Evolutionary conservation across 2,113 vertebrate genomes (phyloP), one percentile per base, ranked within the genome.

Genomic region (Campylomormyrus tamandua): DNA sequence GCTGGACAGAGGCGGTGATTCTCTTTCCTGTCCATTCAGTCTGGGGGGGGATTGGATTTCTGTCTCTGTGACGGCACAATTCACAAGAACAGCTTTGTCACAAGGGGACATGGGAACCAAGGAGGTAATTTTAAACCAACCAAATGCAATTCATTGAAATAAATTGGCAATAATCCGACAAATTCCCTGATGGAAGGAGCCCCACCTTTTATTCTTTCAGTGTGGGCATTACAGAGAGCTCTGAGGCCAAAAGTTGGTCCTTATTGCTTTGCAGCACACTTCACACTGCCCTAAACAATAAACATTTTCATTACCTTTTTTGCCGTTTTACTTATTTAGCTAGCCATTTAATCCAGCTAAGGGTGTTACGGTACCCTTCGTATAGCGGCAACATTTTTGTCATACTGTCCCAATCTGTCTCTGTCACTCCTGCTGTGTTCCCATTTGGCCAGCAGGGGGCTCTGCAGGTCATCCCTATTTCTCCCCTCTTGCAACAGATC

Each of bases 11-110:
- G 13, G n/a, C 46, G 17, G 24, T 49, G 84, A 86, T 52, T 45
- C 35, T 87, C 27, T 21, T 58, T 87, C 50, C 50, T 87, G 48
- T 62, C 53, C 35, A 24, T 24, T 87, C 89, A 92, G 87, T 85
- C 87, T 42, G 7, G 87, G 50, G 15, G 87, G 50, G 27, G 19
- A 66, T 45, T 58, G 17, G 19, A 39, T 88, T 42, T 62, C 39
- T 66, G 53, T n/a, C 27, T 88, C 52, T 31, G 46, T 13, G 45
- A 85, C 13, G 50, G n/a, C 15, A 46, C 80, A 46, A 45, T 45
- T 84, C 45, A 85, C 45, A n/a, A 85, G 24, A 62, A 88, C 39
- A 35, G 17, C 39, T 39, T 62, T n/a, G 50, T 46, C 53, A 88
- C 35, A 58, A 13, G 21, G 83, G 42, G 46, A 46, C 45, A 48